Evolutionary conservation across 1,140 invertebrate species (phyloP).

Genomic region (Coenobita brevimanus): DNA sequence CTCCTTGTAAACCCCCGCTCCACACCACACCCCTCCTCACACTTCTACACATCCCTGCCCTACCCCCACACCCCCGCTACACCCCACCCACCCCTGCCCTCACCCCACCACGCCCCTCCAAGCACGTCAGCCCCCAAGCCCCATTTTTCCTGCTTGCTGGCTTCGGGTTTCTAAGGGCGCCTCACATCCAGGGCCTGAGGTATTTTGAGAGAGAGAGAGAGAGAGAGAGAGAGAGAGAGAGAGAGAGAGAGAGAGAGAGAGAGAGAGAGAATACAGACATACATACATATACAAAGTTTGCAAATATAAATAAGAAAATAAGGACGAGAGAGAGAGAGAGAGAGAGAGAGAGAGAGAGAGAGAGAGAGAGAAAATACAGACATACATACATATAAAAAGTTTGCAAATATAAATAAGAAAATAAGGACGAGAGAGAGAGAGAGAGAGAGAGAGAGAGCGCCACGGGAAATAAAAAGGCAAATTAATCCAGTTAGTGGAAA

Average conservation of each 20-base stretch:
- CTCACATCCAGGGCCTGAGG: not conserved
- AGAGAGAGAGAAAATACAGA: too few species aligned
- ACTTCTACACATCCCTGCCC: too few species aligned
- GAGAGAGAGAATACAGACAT: not conserved
- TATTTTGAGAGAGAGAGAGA: not conserved
- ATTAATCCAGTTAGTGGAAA: conserved; percentile 15
- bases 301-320: too few species aligned
- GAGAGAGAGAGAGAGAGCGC: not conserved
- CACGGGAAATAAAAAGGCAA: not conserved
- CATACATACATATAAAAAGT: not conserved
- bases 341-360: conserved; percentile 13
- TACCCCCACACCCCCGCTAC: too few species aligned
- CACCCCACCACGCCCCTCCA: too few species aligned
- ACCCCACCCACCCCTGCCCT: too few species aligned
- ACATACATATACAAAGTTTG: too few species aligned
- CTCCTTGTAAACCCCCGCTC: too few species aligned
- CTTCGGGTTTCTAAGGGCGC: too few species aligned
- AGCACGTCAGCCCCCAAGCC: too few species aligned
- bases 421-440: not conserved
- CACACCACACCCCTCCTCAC: too few species aligned
- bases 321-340: not conserved
- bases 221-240: conserved; percentile 12
- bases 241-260: not conserved
- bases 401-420: not conserved
- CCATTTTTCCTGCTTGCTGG: too few species aligned